phyloP scores from a whole-genome alignment of 2,113 vertebrate species.

The Tretioscincus oriximinensis region DNA sequence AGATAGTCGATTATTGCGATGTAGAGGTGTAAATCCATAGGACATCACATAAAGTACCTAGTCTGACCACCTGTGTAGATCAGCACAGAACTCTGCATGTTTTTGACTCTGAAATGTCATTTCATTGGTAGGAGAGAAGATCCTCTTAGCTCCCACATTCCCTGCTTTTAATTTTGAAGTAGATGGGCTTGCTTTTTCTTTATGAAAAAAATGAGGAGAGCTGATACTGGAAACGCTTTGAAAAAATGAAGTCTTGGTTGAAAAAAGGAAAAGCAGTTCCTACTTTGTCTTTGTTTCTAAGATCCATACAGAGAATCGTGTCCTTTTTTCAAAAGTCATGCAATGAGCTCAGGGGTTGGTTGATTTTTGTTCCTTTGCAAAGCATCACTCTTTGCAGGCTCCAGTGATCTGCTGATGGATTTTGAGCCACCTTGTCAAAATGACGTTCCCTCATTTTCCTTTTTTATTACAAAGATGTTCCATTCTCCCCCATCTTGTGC shows the following conservation, averaged over 20 bases:
- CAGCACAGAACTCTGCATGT: not conserved
- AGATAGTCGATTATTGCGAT: not conserved
- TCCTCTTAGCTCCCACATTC: not conserved
- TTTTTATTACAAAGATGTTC: not conserved
- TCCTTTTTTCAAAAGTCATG: not conserved
- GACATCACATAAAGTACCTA: not conserved
- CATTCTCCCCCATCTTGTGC: not conserved
- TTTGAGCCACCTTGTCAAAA: constrained; percentile 10
- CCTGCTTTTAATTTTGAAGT: not conserved
- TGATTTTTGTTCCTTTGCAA: not conserved
- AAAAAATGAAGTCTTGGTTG: not conserved
- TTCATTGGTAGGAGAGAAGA: not conserved
- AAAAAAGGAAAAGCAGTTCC: not conserved
- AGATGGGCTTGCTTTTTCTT: not conserved
- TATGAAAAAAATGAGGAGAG: constrained; percentile 3
- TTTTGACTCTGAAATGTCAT: not conserved
- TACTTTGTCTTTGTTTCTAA: not conserved
- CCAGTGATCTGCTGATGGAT: not conserved
- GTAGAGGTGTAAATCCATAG: not conserved
- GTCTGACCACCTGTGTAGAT: not conserved
- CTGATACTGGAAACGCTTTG: constrained; percentile 9
- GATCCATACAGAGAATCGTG: not conserved
- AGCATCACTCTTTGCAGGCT: not conserved
- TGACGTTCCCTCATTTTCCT: not conserved
- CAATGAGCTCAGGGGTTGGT: not conserved